A percentile compares a stretch with the other conserved stretches of the same genome.
Conservation (phyloP, 1,140 invertebrate genomes). For the Nixonia krombeini region DNA sequence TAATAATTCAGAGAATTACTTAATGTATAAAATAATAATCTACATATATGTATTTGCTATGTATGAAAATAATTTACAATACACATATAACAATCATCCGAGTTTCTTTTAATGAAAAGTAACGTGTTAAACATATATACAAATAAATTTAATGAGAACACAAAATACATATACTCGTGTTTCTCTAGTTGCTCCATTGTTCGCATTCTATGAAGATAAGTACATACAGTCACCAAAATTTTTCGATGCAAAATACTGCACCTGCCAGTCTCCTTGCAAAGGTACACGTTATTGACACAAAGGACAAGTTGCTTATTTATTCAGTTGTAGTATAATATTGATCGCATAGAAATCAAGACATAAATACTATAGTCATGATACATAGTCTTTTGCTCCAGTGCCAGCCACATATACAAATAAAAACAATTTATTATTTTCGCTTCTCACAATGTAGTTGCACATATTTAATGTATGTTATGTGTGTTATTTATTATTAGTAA, state of each 20-base stretch:
- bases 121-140: neutral
- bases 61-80: neutral
- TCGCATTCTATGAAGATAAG: constrained; percentile 64
- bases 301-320: neutral
- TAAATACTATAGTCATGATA: too few relatives aligned
- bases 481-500: too few relatives aligned
- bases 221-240: constrained; percentile 61
- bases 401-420: too few relatives aligned
- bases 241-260: constrained; percentile 62
- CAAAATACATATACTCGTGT: constrained; percentile 40
- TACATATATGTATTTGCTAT: too few relatives aligned
- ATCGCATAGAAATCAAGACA: neutral
- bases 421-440: too few relatives aligned
- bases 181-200: constrained; percentile 62
- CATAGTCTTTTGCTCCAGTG: constrained; percentile 39
- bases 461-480: too few relatives aligned
- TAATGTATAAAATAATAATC: too few relatives aligned
- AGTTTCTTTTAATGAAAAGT: neutral
- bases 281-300: constrained; percentile 49
- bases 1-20: too few relatives aligned
- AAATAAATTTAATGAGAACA: neutral
- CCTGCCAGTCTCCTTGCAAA: constrained; percentile 60
- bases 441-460: too few relatives aligned
- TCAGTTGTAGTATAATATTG: neutral
- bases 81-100: neutral